A percentile compares a stretch with the other conserved stretches of the same genome.
phyloP scores from a whole-genome alignment of 2,113 vertebrate species.

The Lampris incognitus region DNA sequence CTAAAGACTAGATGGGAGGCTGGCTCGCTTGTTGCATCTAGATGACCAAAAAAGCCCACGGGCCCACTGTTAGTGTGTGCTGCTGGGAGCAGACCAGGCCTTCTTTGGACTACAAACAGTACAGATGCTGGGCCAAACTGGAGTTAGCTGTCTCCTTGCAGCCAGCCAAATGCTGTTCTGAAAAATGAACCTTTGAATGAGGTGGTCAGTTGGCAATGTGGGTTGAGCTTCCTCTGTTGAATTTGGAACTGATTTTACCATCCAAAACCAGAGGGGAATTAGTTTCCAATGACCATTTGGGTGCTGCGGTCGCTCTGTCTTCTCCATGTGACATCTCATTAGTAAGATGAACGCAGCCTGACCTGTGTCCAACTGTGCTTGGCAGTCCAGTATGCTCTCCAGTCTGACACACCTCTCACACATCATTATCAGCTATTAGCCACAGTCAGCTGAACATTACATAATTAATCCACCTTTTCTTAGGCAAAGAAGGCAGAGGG shows the following conservation, averaged over 20 bases:
- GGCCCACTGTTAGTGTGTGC: slow-evolving; percentile 20
- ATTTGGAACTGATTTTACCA: slow-evolving; percentile 68
- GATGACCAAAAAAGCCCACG: slow-evolving; percentile 42
- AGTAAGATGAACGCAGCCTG: slow-evolving; percentile 80
- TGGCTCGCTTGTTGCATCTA: slow-evolving; percentile 54
- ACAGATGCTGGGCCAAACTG: slow-evolving; percentile 40
- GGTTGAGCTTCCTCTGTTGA: slow-evolving; percentile 54
- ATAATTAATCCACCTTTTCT: slow-evolving; percentile 78
- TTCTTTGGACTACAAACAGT: slow-evolving; percentile 47
- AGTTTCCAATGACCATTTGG: slow-evolving; percentile 71
- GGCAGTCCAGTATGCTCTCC: slow-evolving; percentile 70
- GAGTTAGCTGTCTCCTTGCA: slow-evolving; percentile 41
- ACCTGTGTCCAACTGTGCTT: slow-evolving; percentile 77
- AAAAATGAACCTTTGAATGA: slow-evolving; percentile 76
- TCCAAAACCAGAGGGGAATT: slow-evolving; percentile 67
- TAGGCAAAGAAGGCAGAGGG: slow-evolving; percentile 46
- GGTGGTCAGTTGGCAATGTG: slow-evolving; percentile 75
- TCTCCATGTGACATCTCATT: slow-evolving; percentile 81
- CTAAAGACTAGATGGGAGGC: slow-evolving; percentile 66
- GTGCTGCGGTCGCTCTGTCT: slow-evolving; percentile 73
- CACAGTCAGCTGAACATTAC: slow-evolving; percentile 75
- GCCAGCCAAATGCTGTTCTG: slow-evolving; percentile 63
- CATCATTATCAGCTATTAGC: slow-evolving; percentile 83
- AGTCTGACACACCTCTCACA: slow-evolving; percentile 79
- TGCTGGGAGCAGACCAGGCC: neutral